A percentile compares a stretch with the other conserved stretches of the same genome.
These are phyloP conservation scores for Spongilla lacustris DNA, from an alignment of 37 sponge, comb jelly and placozoan genomes.

Conservation along the genomic window DNA sequence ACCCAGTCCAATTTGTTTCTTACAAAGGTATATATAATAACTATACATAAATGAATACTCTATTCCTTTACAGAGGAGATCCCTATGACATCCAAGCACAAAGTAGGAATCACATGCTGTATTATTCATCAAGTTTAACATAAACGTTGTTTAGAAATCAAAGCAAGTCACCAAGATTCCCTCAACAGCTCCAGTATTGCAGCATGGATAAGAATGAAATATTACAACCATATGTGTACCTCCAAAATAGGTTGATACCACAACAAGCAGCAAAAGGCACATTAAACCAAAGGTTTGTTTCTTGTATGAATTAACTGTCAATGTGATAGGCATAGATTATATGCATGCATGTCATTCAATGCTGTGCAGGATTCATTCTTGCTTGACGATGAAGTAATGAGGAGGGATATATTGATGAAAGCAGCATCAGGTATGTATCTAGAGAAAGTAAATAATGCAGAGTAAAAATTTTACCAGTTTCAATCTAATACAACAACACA, in stretches of 20 bases:
- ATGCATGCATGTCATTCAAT: neutral
- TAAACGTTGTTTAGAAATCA: neutral
- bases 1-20: neutral
- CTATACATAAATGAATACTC: neutral
- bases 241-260: neutral
- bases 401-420: neutral
- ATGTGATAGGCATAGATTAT: neutral
- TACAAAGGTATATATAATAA: neutral
- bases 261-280: neutral
- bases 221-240: neutral
- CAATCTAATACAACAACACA: neutral
- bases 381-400: neutral
- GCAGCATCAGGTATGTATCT: slow-evolving; percentile 1
- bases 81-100: neutral
- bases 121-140: neutral
- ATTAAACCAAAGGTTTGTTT: neutral
- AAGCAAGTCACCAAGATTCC: neutral
- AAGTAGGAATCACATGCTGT: neutral
- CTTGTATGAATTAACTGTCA: neutral
- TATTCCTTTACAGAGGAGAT: neutral
- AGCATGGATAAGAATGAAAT: neutral
- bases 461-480: neutral
- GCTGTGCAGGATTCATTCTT: neutral
- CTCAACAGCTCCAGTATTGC: neutral
- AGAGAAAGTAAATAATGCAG: neutral